Conservation (phyloP, 2,797 vertebrate species). For the Agapornis canus region DNA sequence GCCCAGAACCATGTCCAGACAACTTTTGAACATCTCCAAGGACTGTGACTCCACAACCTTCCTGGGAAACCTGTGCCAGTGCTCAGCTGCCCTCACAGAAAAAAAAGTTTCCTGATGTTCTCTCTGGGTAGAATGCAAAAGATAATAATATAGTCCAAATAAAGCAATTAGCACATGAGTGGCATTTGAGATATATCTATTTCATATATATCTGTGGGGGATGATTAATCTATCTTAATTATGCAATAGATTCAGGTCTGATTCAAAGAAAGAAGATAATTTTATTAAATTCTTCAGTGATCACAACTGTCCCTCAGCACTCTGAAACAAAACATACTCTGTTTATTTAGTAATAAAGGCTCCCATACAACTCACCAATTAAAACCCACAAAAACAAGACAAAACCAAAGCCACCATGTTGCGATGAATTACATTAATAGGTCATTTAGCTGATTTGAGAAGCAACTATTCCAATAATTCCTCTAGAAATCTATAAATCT, state of each 20-base stretch:
- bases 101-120: not conserved
- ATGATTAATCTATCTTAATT: not conserved
- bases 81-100: not conserved
- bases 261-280: not conserved
- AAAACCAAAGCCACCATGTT: not conserved
- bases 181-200: not conserved
- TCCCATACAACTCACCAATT: not conserved
- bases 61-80: not conserved
- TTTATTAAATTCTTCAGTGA: not conserved
- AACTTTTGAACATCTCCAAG: not conserved
- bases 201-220: not conserved
- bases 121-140: not conserved
- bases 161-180: not conserved
- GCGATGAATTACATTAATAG: not conserved
- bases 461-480: not conserved
- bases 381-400: not conserved
- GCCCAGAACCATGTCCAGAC: accelerated
- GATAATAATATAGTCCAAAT: not conserved
- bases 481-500: not conserved
- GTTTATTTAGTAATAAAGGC: not conserved
- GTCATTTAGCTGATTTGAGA: not conserved
- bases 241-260: not conserved
- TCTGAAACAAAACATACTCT: not conserved
- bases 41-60: accelerated
- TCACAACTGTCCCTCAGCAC: not conserved